Base-by-base conservation (phyloP, 53 echinoderm and acorn worm genomes). In the Crossaster papposus region DNA sequence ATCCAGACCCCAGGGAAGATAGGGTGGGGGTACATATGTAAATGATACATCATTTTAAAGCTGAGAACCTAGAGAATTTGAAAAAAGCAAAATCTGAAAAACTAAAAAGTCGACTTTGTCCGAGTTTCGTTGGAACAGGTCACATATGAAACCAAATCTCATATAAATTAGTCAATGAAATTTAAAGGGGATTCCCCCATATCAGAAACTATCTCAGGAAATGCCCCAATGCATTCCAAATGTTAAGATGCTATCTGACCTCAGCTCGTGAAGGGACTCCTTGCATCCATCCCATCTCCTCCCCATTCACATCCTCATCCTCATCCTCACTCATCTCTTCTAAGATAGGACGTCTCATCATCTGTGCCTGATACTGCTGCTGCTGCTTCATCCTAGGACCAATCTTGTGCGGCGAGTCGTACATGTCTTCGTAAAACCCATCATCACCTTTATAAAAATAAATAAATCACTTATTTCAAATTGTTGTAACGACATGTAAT, bases 361-460 rank as follows among this genome's bases (percentile, higher is more conserved):
- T 75, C 36, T 34, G 38, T 0, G 76, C 77, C 63, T 77, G 55
- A 76, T 87, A 87, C 87, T 76, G 87, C 26, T 80, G 82, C 88
- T 87, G 87, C 37, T 83, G 82, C 92, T 80, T 90, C 62, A 76
- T 36, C 65, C 84, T 71, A 65, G 82, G 13, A 88, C 92, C 62
- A 82, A 93, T 76, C 15, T 87, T 88, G 6, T 89, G 26, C 15
- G 62, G 72, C 1, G 65, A 76, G 36, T 91, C 72, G 29, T 90
- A 74, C 33, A 91, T 82, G 24, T 89, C 91, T 34, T 86, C 91
- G 68, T 97, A 97, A 65, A 91, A 91, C 2, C 95, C 98, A 92
- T 96, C 98, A 94, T 97, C 98, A 44, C 94, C 98, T 96, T 51
- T 44, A 31, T 58, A 14, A 7, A 9, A 44, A 58, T 11, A 58